Evolutionary conservation across 2,113 vertebrate genomes (phyloP), one percentile per base, ranked within the genome.

Genomic region (Cheilinus undulatus): DNA sequence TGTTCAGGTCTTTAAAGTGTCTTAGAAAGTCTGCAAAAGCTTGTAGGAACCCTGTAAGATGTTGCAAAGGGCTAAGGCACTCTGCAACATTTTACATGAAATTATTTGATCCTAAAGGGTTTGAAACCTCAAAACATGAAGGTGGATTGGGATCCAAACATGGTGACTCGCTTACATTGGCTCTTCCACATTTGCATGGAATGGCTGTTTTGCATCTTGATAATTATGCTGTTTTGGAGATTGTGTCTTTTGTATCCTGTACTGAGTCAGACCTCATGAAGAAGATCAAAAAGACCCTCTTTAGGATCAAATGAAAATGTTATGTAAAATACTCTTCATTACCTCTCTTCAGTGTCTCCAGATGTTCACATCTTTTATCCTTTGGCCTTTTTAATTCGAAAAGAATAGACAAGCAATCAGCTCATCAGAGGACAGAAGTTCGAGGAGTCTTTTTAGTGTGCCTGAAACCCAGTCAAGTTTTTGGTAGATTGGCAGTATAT

Each of bases 121-220:
- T 58, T 34, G n/a, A 67, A 75, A 42, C 23, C 10, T 10, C 14
- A 56, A 15, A 73, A 43, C 38, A n/a, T n/a, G 5, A 34, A 34
- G 32, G 32, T 34, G 32, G 32, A n/a, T n/a, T n/a, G n/a, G n/a
- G n/a, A n/a, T n/a, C n/a, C n/a, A n/a, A n/a, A n/a, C n/a, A n/a
- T n/a, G n/a, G n/a, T n/a, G n/a, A n/a, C n/a, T n/a, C n/a, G n/a
- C n/a, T 30, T 60, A 63, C 28, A 36, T 23, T 24, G 48, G 34
- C n/a, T 22, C 40, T 34, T 63, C 23, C n/a, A 32, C 17, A 77
- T 74, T 80, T 79, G 69, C 60, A 59, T 79, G 64, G 9, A 63
- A 19, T 62, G 15, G 38, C 1, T 78, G 32, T 64, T 85, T 78
- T 81, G 72, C 74, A 79, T 76, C 43, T 17, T 59, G 52, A 71